Conservation (phyloP, 2,113 vertebrate species). For the Corynorhinus townsendii region DNA sequence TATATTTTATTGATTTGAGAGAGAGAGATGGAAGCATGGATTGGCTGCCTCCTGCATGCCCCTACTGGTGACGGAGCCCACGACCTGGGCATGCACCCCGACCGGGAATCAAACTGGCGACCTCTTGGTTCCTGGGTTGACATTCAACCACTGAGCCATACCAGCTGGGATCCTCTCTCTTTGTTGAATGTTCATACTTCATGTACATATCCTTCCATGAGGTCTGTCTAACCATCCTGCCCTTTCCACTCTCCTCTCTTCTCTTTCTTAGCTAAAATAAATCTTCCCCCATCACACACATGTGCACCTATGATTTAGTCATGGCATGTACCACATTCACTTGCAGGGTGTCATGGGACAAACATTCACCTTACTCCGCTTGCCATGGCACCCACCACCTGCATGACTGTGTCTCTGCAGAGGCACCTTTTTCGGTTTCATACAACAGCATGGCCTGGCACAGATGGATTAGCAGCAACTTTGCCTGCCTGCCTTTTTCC, state of each 20-base stretch:
- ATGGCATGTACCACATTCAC: neutral
- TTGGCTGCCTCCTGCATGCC: no score
- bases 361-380: neutral
- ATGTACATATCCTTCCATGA: neutral
- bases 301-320: neutral
- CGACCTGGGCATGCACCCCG: no score
- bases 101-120: no score
- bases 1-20: no score
- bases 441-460: neutral
- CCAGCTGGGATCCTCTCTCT: no score
- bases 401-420: no score
- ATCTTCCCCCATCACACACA: neutral
- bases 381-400: neutral
- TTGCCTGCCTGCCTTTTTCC: neutral
- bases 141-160: no score
- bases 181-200: neutral
- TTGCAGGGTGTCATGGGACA: neutral
- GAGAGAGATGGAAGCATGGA: no score
- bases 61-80: no score
- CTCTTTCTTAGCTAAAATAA: neutral
- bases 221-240: neutral
- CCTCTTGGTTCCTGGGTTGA: no score
- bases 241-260: neutral
- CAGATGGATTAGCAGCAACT: fast-evolving
- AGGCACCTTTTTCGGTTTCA: neutral